phyloP scores from a whole-genome alignment of 2,888 invertebrate genomes.

The Sacculina carcini region DNA sequence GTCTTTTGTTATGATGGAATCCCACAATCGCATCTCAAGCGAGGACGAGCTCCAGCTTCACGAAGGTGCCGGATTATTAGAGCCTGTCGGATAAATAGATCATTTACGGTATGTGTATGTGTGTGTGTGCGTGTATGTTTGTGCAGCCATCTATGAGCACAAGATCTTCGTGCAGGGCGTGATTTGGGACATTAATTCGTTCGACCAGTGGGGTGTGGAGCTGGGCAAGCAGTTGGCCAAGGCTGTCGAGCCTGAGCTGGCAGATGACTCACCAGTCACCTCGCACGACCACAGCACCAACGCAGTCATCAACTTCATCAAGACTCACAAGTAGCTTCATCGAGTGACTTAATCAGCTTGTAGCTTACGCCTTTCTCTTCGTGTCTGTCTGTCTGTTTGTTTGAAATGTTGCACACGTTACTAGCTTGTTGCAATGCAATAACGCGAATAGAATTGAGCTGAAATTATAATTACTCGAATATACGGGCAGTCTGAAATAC shows the following conservation, averaged over 20 bases:
- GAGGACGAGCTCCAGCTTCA: too few relatives aligned
- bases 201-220: constrained; percentile 99
- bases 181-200: constrained; percentile 98
- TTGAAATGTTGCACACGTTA: too few relatives aligned
- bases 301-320: constrained; percentile 82
- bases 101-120: neutral
- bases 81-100: neutral
- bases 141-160: constrained; percentile 82
- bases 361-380: too few relatives aligned
- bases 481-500: too few relatives aligned
- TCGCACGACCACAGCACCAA: constrained; percentile 84
- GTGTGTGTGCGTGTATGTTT: constrained; percentile 7
- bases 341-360: too few relatives aligned
- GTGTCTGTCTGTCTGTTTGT: too few relatives aligned
- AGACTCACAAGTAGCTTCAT: constrained; percentile 17
- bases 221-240: constrained; percentile 94
- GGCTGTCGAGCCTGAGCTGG: constrained; percentile 82
- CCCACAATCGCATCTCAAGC: too few relatives aligned
- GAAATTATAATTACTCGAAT: too few relatives aligned
- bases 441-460: too few relatives aligned
- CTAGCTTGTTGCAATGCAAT: too few relatives aligned
- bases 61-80: too few relatives aligned
- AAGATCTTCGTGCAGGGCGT: constrained; percentile 97
- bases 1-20: too few relatives aligned
- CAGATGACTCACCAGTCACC: constrained; percentile 32